phyloP scores from a whole-genome alignment of 2,113 vertebrate genomes.

The Pseudorhombus dupliciocellatus region DNA sequence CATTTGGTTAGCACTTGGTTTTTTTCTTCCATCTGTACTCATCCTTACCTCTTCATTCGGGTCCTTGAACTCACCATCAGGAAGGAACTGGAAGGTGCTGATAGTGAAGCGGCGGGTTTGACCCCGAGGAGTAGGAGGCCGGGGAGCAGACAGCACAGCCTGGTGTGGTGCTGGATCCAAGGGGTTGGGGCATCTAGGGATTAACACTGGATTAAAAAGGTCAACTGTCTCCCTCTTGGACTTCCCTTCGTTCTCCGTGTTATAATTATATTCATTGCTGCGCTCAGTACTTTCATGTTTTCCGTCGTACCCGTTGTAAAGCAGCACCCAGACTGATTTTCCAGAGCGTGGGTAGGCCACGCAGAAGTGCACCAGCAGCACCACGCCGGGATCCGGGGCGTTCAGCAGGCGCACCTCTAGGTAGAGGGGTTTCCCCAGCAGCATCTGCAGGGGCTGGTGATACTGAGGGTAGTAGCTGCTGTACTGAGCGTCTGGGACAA shows the following conservation, averaged over 20 bases:
- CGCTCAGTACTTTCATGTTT: neutral
- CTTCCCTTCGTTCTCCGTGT: neutral
- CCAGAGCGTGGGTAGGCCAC: slow-evolving; percentile 82
- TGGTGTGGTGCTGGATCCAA: slow-evolving; percentile 67
- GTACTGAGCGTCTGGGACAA: slow-evolving; percentile 71
- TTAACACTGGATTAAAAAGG: neutral
- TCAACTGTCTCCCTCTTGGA: neutral
- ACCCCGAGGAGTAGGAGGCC: slow-evolving; percentile 35
- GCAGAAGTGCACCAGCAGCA: slow-evolving; percentile 82
- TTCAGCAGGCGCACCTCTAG: slow-evolving; percentile 81
- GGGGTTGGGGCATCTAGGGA: slow-evolving; percentile 79
- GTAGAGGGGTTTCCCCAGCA: slow-evolving; percentile 79
- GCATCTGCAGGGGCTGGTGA: slow-evolving; percentile 78
- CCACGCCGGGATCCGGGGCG: slow-evolving; percentile 72
- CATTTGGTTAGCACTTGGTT: no score
- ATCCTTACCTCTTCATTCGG: slow-evolving; percentile 74
- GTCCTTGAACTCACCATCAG: slow-evolving; percentile 47
- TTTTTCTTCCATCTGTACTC: no score
- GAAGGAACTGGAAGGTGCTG: slow-evolving; percentile 82
- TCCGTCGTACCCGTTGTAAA: slow-evolving; percentile 79
- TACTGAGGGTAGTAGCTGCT: slow-evolving; percentile 79
- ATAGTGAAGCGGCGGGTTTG: slow-evolving; percentile 79
- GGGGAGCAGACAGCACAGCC: slow-evolving; percentile 33
- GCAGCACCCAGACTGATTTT: slow-evolving; percentile 79
- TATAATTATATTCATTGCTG: neutral